Base-by-base conservation (phyloP, 1,140 invertebrate species). In the Macrocentrus cingulum region DNA sequence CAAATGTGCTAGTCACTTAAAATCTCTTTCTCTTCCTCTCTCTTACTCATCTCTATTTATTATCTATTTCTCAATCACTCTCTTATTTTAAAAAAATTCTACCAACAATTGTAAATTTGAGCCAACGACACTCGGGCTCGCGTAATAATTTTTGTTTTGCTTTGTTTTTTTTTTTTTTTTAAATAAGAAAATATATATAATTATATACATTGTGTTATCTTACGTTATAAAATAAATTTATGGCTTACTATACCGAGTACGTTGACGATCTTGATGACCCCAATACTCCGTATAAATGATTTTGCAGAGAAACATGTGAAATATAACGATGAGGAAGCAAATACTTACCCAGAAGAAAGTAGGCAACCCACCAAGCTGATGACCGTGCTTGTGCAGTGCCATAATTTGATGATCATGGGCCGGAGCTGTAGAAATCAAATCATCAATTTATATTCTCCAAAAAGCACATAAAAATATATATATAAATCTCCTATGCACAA, bases 281-380 rank as follows among this genome's bases (percentile, higher is more conserved):
- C 88, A 91, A 76, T 92, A 94, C 72, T 97, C 94, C 66, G 92
- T 94, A 75, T 93, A 91, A 62, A 98, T 93, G 50, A 98, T 83
- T 80, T 95, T 94, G 79, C 91, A 93, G 6, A 98, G 83, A 81
- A 98, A 98, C 60, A 97, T 80, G 81, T 98, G 95, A 78, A 98
- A 98, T 61, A 96, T 84, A 60, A 95, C 83, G 62, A 98, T 93
- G 55, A 98, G 83, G 70, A 92, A 87, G 67, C 88, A 88, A 62
- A 98, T 90, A 13, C 91, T 89, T 0, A 95, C 86, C 95, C 95
- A 97, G 78, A 98, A 97, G 32, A 97, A 80, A 0, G 91, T 91
- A 16, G 95, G 94, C 53, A 97, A 76, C 0, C 94, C 93, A 42
- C 93, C 94, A 56, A 94, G 83, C 63, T 90, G 89, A 80, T 95